A percentile compares a stretch with the other conserved stretches of the same genome.
These are phyloP conservation scores for Anabacerthia variegaticeps DNA, from an alignment of 2,797 vertebrate species.

Conservation along the genomic window DNA sequence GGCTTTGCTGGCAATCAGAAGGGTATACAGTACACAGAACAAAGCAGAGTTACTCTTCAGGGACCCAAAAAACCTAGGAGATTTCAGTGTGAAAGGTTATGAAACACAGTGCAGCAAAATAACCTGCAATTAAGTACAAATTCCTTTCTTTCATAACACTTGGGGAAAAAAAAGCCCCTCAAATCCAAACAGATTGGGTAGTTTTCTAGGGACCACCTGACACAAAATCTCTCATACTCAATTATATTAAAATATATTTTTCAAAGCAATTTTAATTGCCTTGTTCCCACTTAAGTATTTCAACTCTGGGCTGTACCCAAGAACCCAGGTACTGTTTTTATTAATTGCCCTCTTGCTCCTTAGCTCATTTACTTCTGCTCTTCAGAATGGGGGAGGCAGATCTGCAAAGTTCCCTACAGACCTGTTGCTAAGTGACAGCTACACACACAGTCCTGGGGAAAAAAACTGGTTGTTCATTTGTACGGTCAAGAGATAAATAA, in stretches of 20 bases:
- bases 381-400: conserved; percentile 2
- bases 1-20: background rate
- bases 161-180: background rate
- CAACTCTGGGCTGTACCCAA: background rate
- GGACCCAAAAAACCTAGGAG: background rate
- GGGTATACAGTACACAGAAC: background rate
- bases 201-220: background rate
- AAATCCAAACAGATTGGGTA: background rate
- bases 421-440: conserved; percentile 73
- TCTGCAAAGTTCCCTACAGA: conserved; percentile 46
- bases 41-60: background rate
- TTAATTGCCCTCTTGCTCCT: background rate
- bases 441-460: conserved; percentile 18
- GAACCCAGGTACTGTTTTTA: background rate
- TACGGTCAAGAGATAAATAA: conserved; percentile 4
- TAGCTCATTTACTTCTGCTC: background rate
- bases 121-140: background rate
- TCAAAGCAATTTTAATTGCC: background rate
- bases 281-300: background rate
- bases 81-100: background rate
- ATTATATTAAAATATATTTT: background rate
- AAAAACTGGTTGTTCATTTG: background rate
- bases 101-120: background rate
- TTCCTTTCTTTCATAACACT: background rate
- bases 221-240: background rate